These are phyloP conservation scores for Flexamia atlantica DNA, from an alignment of 2,888 invertebrate genomes.

Conservation along the genomic window DNA sequence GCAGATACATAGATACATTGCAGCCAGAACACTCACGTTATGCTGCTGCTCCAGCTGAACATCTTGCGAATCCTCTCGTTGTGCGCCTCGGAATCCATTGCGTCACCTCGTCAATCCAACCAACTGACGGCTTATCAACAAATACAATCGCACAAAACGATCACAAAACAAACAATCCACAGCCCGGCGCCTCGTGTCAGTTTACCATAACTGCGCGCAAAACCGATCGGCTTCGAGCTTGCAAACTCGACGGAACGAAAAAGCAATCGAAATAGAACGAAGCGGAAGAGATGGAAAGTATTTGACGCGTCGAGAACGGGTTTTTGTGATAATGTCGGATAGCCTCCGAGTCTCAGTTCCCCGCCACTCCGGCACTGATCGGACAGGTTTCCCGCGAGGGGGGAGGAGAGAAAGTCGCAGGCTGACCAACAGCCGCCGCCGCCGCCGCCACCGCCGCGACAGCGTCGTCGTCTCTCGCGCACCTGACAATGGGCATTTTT, in stretches of 20 bases:
- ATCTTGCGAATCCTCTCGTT: constrained; percentile 78
- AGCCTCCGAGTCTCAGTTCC: constrained; percentile 20
- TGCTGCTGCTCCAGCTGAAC: constrained; percentile 81
- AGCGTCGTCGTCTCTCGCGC: too few species aligned
- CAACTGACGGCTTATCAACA: not conserved
- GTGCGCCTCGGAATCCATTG: constrained; percentile 62
- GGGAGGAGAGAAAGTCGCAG: constrained; percentile 41
- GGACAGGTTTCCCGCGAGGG: constrained; percentile 24
- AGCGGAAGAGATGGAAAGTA: constrained; percentile 56
- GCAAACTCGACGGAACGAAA: constrained; percentile 15
- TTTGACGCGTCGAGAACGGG: constrained; percentile 43
- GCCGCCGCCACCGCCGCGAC: not conserved
- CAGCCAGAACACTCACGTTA: constrained; percentile 69
- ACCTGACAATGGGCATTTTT: too few species aligned
- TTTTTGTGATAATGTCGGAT: constrained; percentile 30
- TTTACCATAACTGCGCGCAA: constrained; percentile 20
- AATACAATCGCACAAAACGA: not conserved
- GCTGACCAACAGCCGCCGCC: constrained; percentile 7
- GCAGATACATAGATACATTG: too few species aligned
- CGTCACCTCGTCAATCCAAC: constrained; percentile 23
- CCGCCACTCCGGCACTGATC: constrained; percentile 32
- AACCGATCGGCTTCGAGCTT: not conserved
- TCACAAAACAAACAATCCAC: constrained; percentile 17
- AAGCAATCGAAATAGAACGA: constrained; percentile 17
- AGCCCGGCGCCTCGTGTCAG: constrained; percentile 12